A percentile compares a stretch with the other conserved stretches of the same genome.
Evolutionary conservation across 2,888 invertebrate genomes (phyloP).

Genomic region (Myopa tessellatipennis): DNA sequence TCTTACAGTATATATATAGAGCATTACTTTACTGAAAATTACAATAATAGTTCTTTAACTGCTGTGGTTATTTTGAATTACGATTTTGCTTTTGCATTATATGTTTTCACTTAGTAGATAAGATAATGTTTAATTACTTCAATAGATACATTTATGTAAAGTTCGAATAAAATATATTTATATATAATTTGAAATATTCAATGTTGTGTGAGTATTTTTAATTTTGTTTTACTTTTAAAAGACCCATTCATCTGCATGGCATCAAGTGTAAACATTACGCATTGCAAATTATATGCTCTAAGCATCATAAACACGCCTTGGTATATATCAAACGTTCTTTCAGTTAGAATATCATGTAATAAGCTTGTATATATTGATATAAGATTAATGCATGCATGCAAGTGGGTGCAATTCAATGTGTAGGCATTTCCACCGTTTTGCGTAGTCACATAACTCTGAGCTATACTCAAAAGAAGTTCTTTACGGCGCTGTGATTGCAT

Average conservation of each 20-base stretch:
- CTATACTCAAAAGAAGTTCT: constrained; percentile 16
- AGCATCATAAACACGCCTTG: constrained; percentile 31
- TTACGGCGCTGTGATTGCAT: constrained; percentile 1
- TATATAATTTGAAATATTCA: constrained; percentile 32
- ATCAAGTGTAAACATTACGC: constrained; percentile 39
- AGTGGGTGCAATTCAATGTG: constrained; percentile 23
- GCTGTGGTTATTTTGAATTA: constrained; percentile 19
- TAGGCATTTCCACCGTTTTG: constrained; percentile 27
- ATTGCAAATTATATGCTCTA: constrained; percentile 29
- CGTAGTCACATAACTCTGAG: neutral
- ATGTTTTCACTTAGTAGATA: constrained; percentile 30
- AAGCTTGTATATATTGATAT: constrained; percentile 47
- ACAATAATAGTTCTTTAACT: constrained; percentile 23
- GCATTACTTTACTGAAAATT: constrained; percentile 22
- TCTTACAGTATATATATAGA: constrained; percentile 31
- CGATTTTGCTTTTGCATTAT: constrained; percentile 18
- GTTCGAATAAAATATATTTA: constrained; percentile 36
- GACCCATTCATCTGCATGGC: constrained; percentile 40
- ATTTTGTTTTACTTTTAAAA: constrained; percentile 12
- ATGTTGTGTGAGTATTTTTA: constrained; percentile 9
- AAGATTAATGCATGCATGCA: constrained; percentile 41
- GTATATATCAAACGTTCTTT: constrained; percentile 5
- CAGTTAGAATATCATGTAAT: constrained; percentile 25
- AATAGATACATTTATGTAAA: constrained; percentile 30
- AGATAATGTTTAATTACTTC: constrained; percentile 23